Percentiles rank a stretch among this genome's conserved stretches.
These are phyloP conservation scores for Heterodera schachtii DNA, from an alignment of 1,140 invertebrate genomes.

Conservation along the genomic window DNA sequence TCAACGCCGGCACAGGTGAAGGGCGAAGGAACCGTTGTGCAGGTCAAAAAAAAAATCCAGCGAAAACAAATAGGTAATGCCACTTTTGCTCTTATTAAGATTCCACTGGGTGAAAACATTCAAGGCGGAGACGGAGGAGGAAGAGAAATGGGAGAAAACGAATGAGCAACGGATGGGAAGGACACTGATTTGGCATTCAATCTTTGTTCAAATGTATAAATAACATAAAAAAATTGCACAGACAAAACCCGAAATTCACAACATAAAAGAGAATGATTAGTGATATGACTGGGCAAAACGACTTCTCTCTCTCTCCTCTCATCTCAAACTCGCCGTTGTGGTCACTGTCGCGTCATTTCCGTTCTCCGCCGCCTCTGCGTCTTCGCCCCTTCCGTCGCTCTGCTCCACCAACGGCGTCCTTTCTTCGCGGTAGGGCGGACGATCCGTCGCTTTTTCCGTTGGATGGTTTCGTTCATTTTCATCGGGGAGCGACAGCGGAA, in stretches of 20 bases:
- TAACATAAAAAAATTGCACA: not conserved
- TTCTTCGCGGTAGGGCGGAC: not conserved
- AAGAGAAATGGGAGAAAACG: not conserved
- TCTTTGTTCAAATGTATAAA: not conserved
- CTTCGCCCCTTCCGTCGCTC: not conserved
- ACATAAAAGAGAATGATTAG: not conserved
- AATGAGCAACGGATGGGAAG: not conserved
- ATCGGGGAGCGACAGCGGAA: conserved; percentile 15
- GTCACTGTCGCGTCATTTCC: conserved; percentile 22
- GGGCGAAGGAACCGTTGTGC: conserved; percentile 26
- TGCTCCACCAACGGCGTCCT: conserved; percentile 22
- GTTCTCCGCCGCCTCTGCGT: not conserved
- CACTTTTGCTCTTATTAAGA: not conserved
- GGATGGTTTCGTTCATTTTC: not conserved
- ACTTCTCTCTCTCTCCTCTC: not conserved
- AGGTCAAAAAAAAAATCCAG: not conserved
- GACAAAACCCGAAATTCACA: not conserved
- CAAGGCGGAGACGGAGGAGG: not conserved
- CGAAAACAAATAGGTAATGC: too few species aligned
- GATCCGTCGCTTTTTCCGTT: not conserved
- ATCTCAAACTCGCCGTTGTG: conserved; percentile 29
- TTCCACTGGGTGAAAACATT: conserved; percentile 2
- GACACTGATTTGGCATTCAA: too few species aligned
- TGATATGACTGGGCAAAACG: not conserved
- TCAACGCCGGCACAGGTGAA: not conserved